Percentiles rank a stretch among this genome's conserved stretches.
Evolutionary conservation across 2,888 invertebrate species (phyloP).

Genomic region (Branchellion lobata): DNA sequence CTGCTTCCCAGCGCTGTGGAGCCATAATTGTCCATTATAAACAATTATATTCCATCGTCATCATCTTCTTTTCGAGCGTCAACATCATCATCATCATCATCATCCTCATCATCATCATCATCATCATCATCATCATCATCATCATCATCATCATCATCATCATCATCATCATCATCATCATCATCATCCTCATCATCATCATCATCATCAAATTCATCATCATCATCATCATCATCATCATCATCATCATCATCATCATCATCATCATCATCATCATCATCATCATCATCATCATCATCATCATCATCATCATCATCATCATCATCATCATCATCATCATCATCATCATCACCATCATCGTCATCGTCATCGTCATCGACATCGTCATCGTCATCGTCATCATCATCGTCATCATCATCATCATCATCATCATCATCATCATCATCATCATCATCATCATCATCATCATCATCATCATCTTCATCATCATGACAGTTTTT

Average conservation of each 20-base stretch:
- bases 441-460: conserved; percentile 20
- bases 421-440: conserved; percentile 4
- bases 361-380: neutral
- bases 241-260: neutral
- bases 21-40: no score
- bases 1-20: no score
- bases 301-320: conserved; percentile 28
- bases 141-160: conserved; percentile 13
- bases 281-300: conserved; percentile 23
- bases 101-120: conserved; percentile 21
- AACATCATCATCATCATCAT: conserved; percentile 13
- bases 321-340: conserved; percentile 23
- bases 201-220: conserved; percentile 18
- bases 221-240: conserved; percentile 24
- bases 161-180: conserved; percentile 20
- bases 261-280: conserved; percentile 23
- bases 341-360: neutral
- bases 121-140: conserved; percentile 8
- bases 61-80: conserved; percentile 11
- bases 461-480: neutral
- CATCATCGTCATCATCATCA: conserved; percentile 24
- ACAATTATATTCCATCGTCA: no score
- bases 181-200: conserved; percentile 22
- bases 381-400: neutral
- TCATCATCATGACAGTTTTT: no score